These are phyloP conservation scores for Acrobasis repandana DNA, from an alignment of 2,888 invertebrate genomes.

Conservation along the genomic window DNA sequence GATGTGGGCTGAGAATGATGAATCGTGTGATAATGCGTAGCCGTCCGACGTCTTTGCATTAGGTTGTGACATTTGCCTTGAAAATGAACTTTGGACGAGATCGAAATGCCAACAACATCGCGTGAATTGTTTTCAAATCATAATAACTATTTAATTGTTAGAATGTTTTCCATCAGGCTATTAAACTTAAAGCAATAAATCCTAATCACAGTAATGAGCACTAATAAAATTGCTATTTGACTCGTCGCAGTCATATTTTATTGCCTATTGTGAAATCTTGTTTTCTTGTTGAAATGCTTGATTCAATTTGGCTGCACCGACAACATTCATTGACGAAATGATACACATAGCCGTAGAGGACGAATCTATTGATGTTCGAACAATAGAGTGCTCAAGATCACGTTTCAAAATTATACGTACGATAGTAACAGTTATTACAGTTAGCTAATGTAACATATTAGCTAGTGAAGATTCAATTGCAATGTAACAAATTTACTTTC, in stretches of 20 bases:
- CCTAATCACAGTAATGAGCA: conserved; percentile 9
- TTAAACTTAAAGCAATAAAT: conserved; percentile 1
- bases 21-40: too few relatives aligned
- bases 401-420: conserved; percentile 3
- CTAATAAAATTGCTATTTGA: background rate
- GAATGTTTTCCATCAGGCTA: background rate
- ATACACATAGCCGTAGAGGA: background rate
- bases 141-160: too few relatives aligned
- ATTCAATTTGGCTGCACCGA: conserved; percentile 10
- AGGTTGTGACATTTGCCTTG: too few relatives aligned
- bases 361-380: conserved; percentile 9
- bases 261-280: conserved; percentile 14
- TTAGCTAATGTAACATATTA: background rate
- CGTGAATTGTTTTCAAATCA: too few relatives aligned
- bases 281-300: too few relatives aligned
- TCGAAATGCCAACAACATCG: too few relatives aligned
- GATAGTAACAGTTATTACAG: background rate
- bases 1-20: too few relatives aligned
- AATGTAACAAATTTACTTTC: background rate
- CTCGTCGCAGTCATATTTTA: conserved; percentile 6
- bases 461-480: background rate
- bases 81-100: too few relatives aligned
- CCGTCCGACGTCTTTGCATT: too few relatives aligned
- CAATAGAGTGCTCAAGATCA: conserved; percentile 1
- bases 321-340: conserved; percentile 7